Percentiles rank a stretch among this genome's conserved stretches.
Evolutionary conservation across 2,113 vertebrate genomes (phyloP).

Genomic region (Tachuris rubrigastra): DNA sequence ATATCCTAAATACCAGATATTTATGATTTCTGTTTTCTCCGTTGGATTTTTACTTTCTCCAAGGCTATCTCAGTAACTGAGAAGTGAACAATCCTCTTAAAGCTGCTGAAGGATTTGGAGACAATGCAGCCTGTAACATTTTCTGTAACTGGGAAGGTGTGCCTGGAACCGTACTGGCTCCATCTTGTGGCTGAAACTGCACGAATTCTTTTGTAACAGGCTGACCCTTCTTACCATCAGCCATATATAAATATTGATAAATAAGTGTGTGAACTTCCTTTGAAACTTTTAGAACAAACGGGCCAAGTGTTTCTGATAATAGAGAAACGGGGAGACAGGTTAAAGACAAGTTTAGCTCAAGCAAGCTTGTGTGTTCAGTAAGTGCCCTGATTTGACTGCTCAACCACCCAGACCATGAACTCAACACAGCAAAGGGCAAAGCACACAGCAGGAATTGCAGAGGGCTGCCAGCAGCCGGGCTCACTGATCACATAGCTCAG

Average conservation of each 20-base stretch:
- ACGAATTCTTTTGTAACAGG: neutral
- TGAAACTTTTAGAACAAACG: neutral
- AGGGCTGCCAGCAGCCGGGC: neutral
- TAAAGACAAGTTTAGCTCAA: neutral
- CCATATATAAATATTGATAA: neutral
- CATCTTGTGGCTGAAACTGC: conserved; percentile 47
- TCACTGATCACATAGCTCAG: neutral
- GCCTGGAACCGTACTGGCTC: conserved; percentile 21
- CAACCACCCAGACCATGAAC: neutral
- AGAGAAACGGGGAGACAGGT: neutral
- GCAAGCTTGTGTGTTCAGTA: neutral
- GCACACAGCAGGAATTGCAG: neutral
- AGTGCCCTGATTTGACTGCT: neutral
- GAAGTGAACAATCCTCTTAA: neutral
- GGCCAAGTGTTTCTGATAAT: neutral
- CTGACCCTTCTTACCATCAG: neutral
- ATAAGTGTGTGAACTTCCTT: neutral
- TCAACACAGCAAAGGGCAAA: neutral
- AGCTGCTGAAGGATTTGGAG: neutral
- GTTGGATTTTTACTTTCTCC: neutral
- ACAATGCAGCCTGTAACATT: neutral
- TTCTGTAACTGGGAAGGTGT: neutral
- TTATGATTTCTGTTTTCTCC: neutral
- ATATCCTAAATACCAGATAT: neutral
- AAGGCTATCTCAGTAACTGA: neutral